Evolutionary conservation across 1,140 invertebrate genomes (phyloP).

Genomic region (Nautilus pompilius): DNA sequence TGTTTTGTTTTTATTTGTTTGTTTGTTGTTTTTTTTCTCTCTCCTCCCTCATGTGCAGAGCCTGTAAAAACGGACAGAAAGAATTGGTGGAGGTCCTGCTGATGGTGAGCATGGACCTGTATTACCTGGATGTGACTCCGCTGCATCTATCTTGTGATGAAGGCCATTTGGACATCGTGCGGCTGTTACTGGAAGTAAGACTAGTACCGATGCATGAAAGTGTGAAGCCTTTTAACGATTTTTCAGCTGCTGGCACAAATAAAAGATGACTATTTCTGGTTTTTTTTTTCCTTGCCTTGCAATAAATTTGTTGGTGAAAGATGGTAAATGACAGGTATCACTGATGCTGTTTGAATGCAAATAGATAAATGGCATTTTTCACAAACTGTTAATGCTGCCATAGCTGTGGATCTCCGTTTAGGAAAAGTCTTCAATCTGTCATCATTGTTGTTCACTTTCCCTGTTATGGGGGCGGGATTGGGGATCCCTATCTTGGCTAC

Average conservation of each 20-base stretch:
- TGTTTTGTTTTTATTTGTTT: background rate
- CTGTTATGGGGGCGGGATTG: no score
- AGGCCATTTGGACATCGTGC: constrained; percentile 68
- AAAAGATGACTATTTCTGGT: background rate
- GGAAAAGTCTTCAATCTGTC: no score
- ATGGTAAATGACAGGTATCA: no score
- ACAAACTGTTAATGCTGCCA: no score
- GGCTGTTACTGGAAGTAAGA: constrained; percentile 69
- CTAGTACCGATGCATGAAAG: background rate
- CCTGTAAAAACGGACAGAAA: constrained; percentile 55
- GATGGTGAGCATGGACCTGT: constrained; percentile 72
- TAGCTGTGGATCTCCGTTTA: no score
- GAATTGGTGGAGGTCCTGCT: constrained; percentile 78
- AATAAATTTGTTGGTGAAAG: no score
- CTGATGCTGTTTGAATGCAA: no score
- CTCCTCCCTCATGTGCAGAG: constrained; percentile 27
- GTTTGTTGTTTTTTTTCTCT: background rate
- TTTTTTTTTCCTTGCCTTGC: no score
- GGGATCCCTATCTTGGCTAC: no score
- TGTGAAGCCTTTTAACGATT: background rate
- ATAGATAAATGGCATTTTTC: no score
- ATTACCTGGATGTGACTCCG: constrained; percentile 81
- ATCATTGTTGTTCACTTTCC: no score
- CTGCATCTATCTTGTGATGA: constrained; percentile 80
- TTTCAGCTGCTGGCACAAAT: background rate